Evolutionary conservation across 2,113 vertebrate genomes (phyloP).

Genomic region (western clawed frog (Xenopus tropicalis)): DNA sequence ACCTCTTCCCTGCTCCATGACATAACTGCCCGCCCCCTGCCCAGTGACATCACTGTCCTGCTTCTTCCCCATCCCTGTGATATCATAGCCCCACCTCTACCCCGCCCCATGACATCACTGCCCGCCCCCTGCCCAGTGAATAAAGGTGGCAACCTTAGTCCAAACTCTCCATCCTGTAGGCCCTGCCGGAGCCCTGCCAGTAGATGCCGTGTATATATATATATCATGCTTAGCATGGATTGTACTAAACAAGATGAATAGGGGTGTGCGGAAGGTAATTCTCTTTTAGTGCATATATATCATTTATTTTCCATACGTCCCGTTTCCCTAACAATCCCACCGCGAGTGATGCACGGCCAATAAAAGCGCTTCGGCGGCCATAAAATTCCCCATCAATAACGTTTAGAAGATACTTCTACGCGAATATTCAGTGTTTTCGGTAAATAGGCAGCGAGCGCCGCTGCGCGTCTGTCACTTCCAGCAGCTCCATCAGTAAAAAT

Average conservation of each 20-base stretch:
- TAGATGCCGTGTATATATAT: not conserved
- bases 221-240: not conserved
- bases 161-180: too few species aligned
- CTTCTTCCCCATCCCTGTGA: too few species aligned
- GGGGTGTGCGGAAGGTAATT: not conserved
- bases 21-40: too few species aligned
- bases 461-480: not conserved
- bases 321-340: not conserved
- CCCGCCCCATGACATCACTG: too few species aligned
- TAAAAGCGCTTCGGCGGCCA: not conserved
- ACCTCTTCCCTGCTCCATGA: too few species aligned
- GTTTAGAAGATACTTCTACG: not conserved
- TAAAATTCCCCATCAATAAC: not conserved
- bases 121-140: too few species aligned
- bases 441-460: not conserved
- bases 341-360: not conserved
- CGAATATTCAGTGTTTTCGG: not conserved
- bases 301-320: slow-evolving; percentile 9
- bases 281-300: not conserved
- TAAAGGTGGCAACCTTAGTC: too few species aligned
- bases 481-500: slow-evolving; percentile 1
- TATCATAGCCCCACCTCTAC: too few species aligned
- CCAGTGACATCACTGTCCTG: too few species aligned
- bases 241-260: not conserved
- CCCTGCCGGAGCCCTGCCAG: too few species aligned